phyloP scores from a whole-genome alignment of 1,140 invertebrate species.

The Ceratosolen solmsi region DNA sequence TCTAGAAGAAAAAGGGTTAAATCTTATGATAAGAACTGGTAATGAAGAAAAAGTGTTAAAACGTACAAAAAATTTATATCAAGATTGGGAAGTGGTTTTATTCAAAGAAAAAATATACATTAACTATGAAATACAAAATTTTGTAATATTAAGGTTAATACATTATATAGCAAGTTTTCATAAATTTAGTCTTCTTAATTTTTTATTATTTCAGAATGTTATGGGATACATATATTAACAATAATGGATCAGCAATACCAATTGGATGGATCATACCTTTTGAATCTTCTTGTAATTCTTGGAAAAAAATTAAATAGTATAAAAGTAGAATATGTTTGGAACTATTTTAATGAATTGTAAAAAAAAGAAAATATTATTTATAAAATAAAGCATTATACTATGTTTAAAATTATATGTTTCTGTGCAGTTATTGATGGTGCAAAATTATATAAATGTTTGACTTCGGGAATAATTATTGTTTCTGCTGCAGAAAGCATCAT shows the following conservation, averaged over 20 bases:
- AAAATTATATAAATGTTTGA: slow-evolving; percentile 68
- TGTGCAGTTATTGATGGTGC: slow-evolving; percentile 76
- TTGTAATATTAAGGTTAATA: slow-evolving; percentile 54
- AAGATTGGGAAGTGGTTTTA: slow-evolving; percentile 65
- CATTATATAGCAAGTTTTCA: background rate
- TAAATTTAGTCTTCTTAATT: slow-evolving; percentile 3
- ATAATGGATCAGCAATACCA: slow-evolving; percentile 71
- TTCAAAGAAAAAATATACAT: slow-evolving; percentile 62
- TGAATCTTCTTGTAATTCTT: slow-evolving; percentile 64
- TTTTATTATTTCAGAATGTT: slow-evolving; percentile 68
- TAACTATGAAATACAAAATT: slow-evolving; percentile 63
- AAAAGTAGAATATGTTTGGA: background rate
- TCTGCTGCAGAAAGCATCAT: slow-evolving; percentile 78
- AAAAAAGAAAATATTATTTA: slow-evolving; percentile 23
- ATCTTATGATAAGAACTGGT: slow-evolving; percentile 68
- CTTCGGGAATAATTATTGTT: slow-evolving; percentile 58
- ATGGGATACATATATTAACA: slow-evolving; percentile 75
- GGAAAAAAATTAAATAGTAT: slow-evolving; percentile 58
- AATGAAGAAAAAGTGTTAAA: slow-evolving; percentile 66
- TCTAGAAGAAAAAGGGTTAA: slow-evolving; percentile 68
- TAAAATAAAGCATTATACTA: slow-evolving; percentile 61
- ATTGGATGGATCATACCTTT: slow-evolving; percentile 75
- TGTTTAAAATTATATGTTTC: slow-evolving; percentile 77
- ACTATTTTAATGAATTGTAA: background rate
- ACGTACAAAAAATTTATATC: slow-evolving; percentile 61